These are phyloP conservation scores for Scophthalmus maximus DNA, from an alignment of 2,113 vertebrate species.

Conservation along the genomic window DNA sequence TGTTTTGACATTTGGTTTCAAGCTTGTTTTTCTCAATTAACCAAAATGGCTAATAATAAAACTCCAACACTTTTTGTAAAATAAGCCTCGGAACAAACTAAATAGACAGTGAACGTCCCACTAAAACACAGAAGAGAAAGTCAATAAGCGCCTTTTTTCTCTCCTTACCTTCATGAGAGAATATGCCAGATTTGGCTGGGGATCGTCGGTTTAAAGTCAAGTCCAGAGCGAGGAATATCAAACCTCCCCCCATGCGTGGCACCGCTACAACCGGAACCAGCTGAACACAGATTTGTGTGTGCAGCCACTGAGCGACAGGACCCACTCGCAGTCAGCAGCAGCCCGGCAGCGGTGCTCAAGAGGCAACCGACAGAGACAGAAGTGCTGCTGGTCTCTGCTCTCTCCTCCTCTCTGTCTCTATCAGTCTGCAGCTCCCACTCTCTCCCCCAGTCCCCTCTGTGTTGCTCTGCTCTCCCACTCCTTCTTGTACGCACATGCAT, in stretches of 20 bases:
- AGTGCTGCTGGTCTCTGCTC: slow-evolving; percentile 54
- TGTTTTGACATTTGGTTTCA: slow-evolving; percentile 7
- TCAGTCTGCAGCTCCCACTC: slow-evolving; percentile 47
- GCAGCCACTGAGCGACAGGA: slow-evolving; percentile 18
- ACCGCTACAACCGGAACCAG: slow-evolving; percentile 12
- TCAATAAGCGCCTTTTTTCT: background rate
- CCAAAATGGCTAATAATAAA: background rate
- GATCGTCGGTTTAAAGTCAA: slow-evolving; percentile 64
- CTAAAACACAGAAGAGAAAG: background rate
- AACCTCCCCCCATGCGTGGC: slow-evolving; percentile 54
- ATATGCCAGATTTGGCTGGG: slow-evolving; percentile 60
- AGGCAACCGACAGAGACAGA: slow-evolving; percentile 55
- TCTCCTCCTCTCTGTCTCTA: slow-evolving; percentile 32
- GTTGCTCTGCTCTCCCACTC: slow-evolving; percentile 44
- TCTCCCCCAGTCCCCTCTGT: slow-evolving; percentile 44
- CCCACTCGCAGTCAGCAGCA: slow-evolving; percentile 34
- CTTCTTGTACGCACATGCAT: slow-evolving; percentile 53
- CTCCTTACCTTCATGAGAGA: slow-evolving; percentile 76
- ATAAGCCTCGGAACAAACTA: background rate
- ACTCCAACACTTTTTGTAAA: background rate
- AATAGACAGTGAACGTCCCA: background rate
- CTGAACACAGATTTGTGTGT: slow-evolving; percentile 11
- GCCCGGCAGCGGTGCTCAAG: slow-evolving; percentile 59
- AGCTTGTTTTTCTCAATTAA: background rate
- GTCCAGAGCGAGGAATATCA: slow-evolving; percentile 50